phyloP scores from a whole-genome alignment of 2,113 vertebrate genomes.

The Emydocephalus ijimae region DNA sequence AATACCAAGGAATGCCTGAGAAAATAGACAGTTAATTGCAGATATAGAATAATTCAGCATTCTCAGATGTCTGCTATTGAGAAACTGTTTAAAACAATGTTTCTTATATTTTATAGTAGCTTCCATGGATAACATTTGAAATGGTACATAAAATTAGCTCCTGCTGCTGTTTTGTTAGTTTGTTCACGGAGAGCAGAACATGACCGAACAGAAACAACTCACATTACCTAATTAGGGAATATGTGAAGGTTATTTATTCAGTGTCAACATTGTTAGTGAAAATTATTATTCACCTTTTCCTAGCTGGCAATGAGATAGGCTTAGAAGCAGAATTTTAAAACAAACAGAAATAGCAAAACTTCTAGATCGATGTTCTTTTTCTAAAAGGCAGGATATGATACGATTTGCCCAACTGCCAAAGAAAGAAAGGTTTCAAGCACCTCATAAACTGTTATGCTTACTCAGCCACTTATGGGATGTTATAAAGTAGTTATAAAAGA shows the following conservation, averaged over 20 bases:
- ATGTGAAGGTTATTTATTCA: conserved; percentile 1
- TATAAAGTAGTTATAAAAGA: not conserved
- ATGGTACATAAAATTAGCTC: conserved; percentile 1
- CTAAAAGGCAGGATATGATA: not conserved
- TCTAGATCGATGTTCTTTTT: not conserved
- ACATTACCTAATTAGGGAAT: conserved; percentile 1
- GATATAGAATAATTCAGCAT: not conserved
- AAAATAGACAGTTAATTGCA: not conserved
- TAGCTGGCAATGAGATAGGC: not conserved
- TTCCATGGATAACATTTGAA: not conserved
- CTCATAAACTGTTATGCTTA: not conserved
- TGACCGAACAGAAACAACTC: not conserved
- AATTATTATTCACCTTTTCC: not conserved
- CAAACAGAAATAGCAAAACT: not conserved
- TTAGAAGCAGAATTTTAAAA: not conserved
- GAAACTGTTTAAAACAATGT: not conserved
- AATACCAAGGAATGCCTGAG: not conserved
- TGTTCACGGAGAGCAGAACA: not conserved
- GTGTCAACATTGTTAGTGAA: not conserved
- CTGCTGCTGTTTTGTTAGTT: not conserved
- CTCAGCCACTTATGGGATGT: not conserved
- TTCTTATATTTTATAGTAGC: not conserved
- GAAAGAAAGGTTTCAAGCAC: not conserved
- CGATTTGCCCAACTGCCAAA: not conserved
- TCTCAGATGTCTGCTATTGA: not conserved